Evolutionary conservation across 2,113 vertebrate species (phyloP).

Genomic region (Desmodus rotundus): DNA sequence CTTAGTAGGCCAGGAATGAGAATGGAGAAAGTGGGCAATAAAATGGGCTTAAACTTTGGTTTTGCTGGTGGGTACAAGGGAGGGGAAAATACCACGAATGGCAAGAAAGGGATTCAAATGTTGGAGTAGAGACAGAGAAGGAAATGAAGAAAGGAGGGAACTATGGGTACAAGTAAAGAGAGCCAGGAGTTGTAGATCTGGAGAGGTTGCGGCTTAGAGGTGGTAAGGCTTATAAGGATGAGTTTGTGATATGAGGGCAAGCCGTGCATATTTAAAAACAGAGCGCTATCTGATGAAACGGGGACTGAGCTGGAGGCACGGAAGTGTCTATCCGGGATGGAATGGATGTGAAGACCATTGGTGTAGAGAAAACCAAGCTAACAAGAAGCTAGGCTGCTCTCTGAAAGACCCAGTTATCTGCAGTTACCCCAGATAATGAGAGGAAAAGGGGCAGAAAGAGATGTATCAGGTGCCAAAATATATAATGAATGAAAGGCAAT

Average conservation of each 20-base stretch:
- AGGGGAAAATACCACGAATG: background rate
- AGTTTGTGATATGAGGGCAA: background rate
- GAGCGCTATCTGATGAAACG: background rate
- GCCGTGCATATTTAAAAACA: background rate
- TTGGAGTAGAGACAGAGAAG: background rate
- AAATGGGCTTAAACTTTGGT: background rate
- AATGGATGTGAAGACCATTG: background rate
- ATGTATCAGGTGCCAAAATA: background rate
- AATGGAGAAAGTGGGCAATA: background rate
- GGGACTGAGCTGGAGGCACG: background rate
- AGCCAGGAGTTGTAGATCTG: background rate
- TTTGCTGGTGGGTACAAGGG: background rate
- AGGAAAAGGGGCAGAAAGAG: background rate
- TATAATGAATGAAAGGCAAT: background rate
- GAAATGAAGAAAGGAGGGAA: background rate
- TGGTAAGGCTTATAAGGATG: background rate
- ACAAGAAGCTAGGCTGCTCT: background rate
- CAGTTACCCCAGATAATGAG: background rate
- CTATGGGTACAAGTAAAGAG: background rate
- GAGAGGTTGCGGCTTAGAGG: background rate
- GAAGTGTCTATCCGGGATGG: background rate
- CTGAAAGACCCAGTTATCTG: background rate
- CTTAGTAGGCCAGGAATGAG: background rate
- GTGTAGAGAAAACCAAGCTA: background rate
- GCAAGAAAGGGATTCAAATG: background rate